These are phyloP conservation scores for Nomada lathburiana DNA, from an alignment of 2,888 invertebrate species.

Conservation along the genomic window DNA sequence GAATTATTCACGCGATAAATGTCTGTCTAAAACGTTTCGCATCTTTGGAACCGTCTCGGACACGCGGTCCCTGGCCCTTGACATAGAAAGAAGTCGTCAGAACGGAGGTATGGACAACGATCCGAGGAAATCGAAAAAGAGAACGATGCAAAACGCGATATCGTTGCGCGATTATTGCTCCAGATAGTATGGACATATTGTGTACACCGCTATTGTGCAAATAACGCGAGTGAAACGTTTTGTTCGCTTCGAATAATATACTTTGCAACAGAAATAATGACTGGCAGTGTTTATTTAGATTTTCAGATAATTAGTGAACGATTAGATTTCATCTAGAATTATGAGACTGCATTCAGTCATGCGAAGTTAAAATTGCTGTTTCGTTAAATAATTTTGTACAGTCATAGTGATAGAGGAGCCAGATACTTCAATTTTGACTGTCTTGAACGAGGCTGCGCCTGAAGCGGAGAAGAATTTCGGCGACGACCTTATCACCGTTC, in stretches of 20 bases:
- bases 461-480: slow-evolving; percentile 74
- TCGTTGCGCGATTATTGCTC: neutral
- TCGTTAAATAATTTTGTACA: slow-evolving; percentile 44
- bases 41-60: slow-evolving; percentile 18
- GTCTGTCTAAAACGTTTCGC: slow-evolving; percentile 29
- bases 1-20: slow-evolving; percentile 45
- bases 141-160: neutral
- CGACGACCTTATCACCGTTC: slow-evolving; percentile 70
- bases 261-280: no score
- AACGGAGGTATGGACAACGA: slow-evolving; percentile 1
- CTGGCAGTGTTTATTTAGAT: neutral
- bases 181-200: neutral
- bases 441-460: slow-evolving; percentile 74
- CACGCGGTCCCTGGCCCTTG: slow-evolving; percentile 16
- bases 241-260: neutral
- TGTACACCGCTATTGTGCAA: neutral
- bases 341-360: neutral
- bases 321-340: slow-evolving; percentile 45
- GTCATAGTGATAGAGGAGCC: slow-evolving; percentile 79
- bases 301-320: slow-evolving; percentile 22
- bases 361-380: no score
- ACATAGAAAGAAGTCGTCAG: slow-evolving; percentile 11
- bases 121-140: neutral
- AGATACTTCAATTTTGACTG: slow-evolving; percentile 70
- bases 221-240: neutral